These are phyloP conservation scores for Troglohyphantes excavatus DNA, from an alignment of 2,888 invertebrate genomes.

Conservation along the genomic window DNA sequence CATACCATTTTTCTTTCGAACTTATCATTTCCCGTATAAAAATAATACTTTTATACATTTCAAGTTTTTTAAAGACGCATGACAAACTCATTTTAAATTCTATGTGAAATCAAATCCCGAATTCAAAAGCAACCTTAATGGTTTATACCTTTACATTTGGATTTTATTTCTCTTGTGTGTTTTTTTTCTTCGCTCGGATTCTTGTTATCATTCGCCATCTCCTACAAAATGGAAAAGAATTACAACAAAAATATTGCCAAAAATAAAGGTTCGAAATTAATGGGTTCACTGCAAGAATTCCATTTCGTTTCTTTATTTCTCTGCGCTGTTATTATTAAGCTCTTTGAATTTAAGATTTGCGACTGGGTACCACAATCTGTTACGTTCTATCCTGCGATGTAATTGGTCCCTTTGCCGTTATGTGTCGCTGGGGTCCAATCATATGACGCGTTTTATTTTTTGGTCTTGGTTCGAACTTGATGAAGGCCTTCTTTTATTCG, in stretches of 20 bases:
- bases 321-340: background rate
- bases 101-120: constrained; percentile 6
- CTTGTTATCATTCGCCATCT: constrained; percentile 12
- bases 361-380: constrained; percentile 45
- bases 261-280: constrained; percentile 53
- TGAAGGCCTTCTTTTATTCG: background rate
- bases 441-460: constrained; percentile 34
- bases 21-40: background rate
- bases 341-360: constrained; percentile 29
- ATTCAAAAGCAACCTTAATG: constrained; percentile 3
- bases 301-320: constrained; percentile 28
- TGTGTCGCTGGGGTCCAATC: constrained; percentile 60
- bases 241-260: background rate
- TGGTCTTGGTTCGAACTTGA: constrained; percentile 12
- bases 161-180: background rate
- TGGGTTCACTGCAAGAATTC: constrained; percentile 52
- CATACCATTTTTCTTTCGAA: background rate
- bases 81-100: constrained; percentile 35
- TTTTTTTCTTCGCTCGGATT: background rate
- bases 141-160: background rate
- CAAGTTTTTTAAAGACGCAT: background rate
- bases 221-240: constrained; percentile 25
- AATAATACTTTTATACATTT: background rate
- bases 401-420: constrained; percentile 65
- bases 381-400: constrained; percentile 8